Evolutionary conservation across 1,140 invertebrate species (phyloP), one percentile per base, ranked within the genome.

Genomic region (Caerostris darwini): DNA sequence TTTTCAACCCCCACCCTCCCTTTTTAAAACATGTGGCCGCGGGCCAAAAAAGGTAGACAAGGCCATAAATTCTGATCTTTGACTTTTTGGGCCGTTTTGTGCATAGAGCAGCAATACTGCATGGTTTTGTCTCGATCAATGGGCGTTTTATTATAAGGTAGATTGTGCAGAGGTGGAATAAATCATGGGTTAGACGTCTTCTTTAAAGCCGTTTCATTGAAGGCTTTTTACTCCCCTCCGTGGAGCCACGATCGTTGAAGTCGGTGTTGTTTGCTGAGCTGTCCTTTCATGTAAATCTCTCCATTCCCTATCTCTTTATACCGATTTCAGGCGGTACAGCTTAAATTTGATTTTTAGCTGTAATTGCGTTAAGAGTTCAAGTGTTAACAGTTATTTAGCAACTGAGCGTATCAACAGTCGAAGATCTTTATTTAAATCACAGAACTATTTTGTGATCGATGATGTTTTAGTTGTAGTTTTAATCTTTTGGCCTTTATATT

Each of bases 1-100:
- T 77, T 50, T 12, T 5, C 34, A 34, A 34, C 34, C 10, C 8
- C 34, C 71, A 12, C 71, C 19, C 7, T 57, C 34, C 57, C 53
- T 53, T 85, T 64, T 92, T 58, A 85, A 85, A 85, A 14, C 81
- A 85, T 85, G 82, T 92, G 90, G 90, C 90, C 59, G 7, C 71
- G 58, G 71, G 90, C 90, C 90, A 91, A 85, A 91, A 92, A 67
- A 81, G 90, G 77, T 83, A 81, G 56, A 81, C 71, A 67, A 8
- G 90, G 81, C 59, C 90, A 59, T 92, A 92, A 92, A 92, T 92
- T 91, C 53, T 8, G 69, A n/a, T 12, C 57, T 61, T 53, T 53
- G 89, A 81, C 71, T 82, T 69, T 91, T 61, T 59, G 34, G 59
- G 81, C 53, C 59, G 59, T 92, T 92, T 92, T 92, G 90, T 92